These are phyloP conservation scores for Ecdyonurus torrentis DNA, from an alignment of 2,888 invertebrate genomes.

Conservation along the genomic window DNA sequence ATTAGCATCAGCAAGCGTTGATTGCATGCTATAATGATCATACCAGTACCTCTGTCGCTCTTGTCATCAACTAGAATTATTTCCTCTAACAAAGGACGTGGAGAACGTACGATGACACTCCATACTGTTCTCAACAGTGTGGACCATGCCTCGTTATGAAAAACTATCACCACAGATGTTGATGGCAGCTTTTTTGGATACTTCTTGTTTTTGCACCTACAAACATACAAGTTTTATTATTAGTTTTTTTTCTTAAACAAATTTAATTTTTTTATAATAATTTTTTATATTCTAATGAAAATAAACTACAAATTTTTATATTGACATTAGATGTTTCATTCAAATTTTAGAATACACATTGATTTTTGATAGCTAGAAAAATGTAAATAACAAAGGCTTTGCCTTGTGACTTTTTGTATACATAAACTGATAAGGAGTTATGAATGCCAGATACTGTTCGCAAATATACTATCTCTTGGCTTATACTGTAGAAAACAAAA, in stretches of 20 bases:
- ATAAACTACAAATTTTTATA: background rate
- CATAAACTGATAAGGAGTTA: too few relatives aligned
- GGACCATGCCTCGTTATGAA: constrained; percentile 99
- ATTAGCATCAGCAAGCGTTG: too few relatives aligned
- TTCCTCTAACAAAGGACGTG: constrained; percentile 70
- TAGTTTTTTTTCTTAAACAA: background rate
- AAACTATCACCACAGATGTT: constrained; percentile 95
- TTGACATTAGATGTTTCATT: too few relatives aligned
- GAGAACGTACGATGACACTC: constrained; percentile 93
- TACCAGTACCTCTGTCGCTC: constrained; percentile 86
- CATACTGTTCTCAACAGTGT: constrained; percentile 89
- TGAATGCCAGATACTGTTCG: too few relatives aligned
- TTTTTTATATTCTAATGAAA: background rate
- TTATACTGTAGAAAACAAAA: too few relatives aligned
- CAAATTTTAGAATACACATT: too few relatives aligned
- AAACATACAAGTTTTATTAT: constrained; percentile 13
- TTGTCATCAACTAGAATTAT: constrained; percentile 96
- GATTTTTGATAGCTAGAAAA: too few relatives aligned
- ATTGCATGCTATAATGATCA: background rate
- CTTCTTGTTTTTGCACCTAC: constrained; percentile 60
- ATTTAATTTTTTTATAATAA: background rate
- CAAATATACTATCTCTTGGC: too few relatives aligned
- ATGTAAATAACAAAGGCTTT: too few relatives aligned
- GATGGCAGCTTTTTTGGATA: constrained; percentile 70
- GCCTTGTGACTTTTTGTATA: too few relatives aligned